phyloP scores from a whole-genome alignment of 2,113 vertebrate genomes.

The Sinocyclocheilus grahami region DNA sequence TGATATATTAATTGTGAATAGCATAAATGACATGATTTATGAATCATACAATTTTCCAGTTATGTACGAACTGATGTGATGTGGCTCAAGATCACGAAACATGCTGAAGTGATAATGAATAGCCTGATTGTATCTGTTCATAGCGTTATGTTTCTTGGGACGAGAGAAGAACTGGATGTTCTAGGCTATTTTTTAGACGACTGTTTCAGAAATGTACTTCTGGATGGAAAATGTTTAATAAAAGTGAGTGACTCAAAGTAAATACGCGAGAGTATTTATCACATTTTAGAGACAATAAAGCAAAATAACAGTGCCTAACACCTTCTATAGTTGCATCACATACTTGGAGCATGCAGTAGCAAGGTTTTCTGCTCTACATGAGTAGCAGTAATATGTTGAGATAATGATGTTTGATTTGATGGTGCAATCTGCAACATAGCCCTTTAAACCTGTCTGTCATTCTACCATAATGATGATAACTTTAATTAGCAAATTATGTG shows the following conservation, averaged over 20 bases:
- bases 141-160: background rate
- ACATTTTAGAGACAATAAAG: background rate
- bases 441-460: slow-evolving; percentile 3
- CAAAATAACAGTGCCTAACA: background rate
- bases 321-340: background rate
- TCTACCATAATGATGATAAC: background rate
- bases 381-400: background rate
- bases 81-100: background rate
- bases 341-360: background rate
- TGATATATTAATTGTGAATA: background rate
- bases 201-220: background rate
- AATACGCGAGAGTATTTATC: background rate
- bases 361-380: background rate
- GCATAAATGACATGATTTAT: background rate
- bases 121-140: background rate
- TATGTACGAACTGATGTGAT: background rate
- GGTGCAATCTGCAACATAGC: slow-evolving; percentile 5
- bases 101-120: background rate
- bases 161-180: slow-evolving; percentile 11
- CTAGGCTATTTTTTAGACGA: background rate
- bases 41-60: background rate
- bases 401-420: slow-evolving; percentile 20
- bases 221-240: background rate
- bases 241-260: background rate
- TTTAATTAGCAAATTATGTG: background rate